These are phyloP conservation scores for Tragelaphus buxtoni DNA, from an alignment of 2,113 vertebrate species.

Conservation along the genomic window DNA sequence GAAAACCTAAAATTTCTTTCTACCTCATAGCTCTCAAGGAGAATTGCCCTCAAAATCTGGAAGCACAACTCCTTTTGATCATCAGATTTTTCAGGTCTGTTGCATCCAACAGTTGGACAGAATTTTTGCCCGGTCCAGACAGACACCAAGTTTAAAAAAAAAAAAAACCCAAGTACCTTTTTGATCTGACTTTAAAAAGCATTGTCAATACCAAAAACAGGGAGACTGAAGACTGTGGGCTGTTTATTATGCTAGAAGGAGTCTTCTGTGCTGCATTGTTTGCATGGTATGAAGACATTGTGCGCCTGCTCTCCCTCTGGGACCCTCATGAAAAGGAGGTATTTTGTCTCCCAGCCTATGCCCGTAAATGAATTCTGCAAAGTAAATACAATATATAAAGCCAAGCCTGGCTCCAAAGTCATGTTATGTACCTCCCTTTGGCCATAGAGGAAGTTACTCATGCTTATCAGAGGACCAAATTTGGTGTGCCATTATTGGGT, in stretches of 20 bases:
- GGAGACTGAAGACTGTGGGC: background rate
- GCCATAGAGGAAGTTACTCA: conserved; percentile 19
- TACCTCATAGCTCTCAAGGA: background rate
- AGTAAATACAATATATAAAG: conserved; percentile 42
- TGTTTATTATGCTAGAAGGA: conserved; percentile 69
- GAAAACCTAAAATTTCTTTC: background rate
- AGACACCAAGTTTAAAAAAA: conserved; percentile 13
- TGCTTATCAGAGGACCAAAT: background rate
- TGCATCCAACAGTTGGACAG: background rate
- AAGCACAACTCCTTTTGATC: background rate
- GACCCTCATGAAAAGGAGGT: conserved; percentile 50
- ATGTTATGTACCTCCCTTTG: background rate
- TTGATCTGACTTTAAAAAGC: conserved; percentile 67
- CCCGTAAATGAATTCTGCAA: conserved; percentile 44
- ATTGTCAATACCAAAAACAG: conserved; percentile 50
- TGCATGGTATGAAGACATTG: conserved; percentile 48
- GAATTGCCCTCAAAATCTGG: background rate
- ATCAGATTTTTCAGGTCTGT: background rate
- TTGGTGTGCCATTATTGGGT: background rate
- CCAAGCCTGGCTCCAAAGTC: background rate
- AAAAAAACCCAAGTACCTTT: background rate
- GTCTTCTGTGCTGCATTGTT: conserved; percentile 55
- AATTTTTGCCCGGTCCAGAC: background rate
- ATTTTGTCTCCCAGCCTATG: conserved; percentile 44
- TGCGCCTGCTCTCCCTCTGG: conserved; percentile 36